Base-by-base conservation (phyloP, 1,140 invertebrate genomes). In the Drosophila varians region DNA sequence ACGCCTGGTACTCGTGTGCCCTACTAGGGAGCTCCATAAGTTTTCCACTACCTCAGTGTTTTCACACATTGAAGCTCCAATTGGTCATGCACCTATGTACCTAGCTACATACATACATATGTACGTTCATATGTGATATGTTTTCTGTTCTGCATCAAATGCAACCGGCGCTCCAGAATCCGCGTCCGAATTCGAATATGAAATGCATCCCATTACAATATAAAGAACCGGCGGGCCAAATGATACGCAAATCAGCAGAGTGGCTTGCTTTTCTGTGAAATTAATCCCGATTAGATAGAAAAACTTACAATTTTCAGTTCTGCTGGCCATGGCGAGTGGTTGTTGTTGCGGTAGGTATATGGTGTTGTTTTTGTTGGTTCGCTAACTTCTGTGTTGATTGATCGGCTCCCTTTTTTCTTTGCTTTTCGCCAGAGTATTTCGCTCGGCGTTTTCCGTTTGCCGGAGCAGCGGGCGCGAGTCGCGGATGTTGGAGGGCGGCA, bases 221-320 rank as follows among this genome's bases (percentile, higher is more conserved):
- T 28, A 11, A 31, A 31, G 9, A 31, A 9, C 14, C 40, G 9
- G 1, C 1, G n/a, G 12, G 0, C 11, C n/a, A 19, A 46, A 16
- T 14, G n/a, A n/a, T n/a, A n/a, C n/a, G 9, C 34, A 14, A 31
- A 28, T 31, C 34, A 18, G 5, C 19, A 7, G 7, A 52, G 4
- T 18, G 1, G 3, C 6, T 3, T 3, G 4, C 19, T 31, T 70
- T 19, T 18, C 14, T 57, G 23, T 16, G 34, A 7, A 31, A 31
- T 51, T 18, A 45, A 43, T 11, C 14, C 38, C 3, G 8, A 42
- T 42, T 42, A 16, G 16, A 19, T 42, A 19, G 28, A 14, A 48
- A 58, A 68, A 82, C 77, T 80, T 40, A 80, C 77, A 78, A 73
- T 80, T 80, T 77, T 80, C 80, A 84, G 82, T 86, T 84, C 78